phyloP scores from a whole-genome alignment of 2,888 invertebrate genomes.

The Microchrysa polita region DNA sequence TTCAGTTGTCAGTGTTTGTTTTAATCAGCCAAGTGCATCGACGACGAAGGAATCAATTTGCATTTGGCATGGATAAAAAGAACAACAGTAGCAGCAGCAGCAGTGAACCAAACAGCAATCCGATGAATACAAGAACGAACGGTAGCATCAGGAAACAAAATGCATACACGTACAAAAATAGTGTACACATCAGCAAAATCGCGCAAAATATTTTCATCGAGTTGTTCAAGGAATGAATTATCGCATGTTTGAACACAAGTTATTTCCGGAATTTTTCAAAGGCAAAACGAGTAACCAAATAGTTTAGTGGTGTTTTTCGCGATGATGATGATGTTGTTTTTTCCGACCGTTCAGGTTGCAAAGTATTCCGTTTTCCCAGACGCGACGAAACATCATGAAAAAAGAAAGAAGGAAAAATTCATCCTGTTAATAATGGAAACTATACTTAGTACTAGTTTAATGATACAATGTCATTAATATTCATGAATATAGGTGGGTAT shows the following conservation, averaged over 20 bases:
- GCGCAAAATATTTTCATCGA: conserved; percentile 34
- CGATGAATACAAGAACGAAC: conserved; percentile 4
- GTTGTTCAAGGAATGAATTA: conserved; percentile 39
- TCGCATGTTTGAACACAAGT: conserved; percentile 39
- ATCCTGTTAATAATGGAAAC: conserved; percentile 33
- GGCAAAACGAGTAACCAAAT: conserved; percentile 34
- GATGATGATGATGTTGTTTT: conserved; percentile 19
- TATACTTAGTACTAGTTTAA: too few species aligned
- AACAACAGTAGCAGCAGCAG: too few species aligned
- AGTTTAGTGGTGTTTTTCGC: background rate
- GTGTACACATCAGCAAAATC: background rate
- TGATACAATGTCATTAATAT: too few species aligned
- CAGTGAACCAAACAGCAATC: background rate
- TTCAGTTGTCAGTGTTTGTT: conserved; percentile 12
- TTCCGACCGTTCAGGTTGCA: background rate
- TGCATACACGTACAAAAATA: background rate
- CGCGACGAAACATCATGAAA: conserved; percentile 27
- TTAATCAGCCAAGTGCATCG: conserved; percentile 37
- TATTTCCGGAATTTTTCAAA: conserved; percentile 36
- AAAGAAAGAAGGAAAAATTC: conserved; percentile 16
- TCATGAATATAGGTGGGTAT: too few species aligned
- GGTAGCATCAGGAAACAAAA: conserved; percentile 23
- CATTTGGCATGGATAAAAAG: conserved; percentile 22
- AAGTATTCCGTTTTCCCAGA: conserved; percentile 23
- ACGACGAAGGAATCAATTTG: conserved; percentile 21